Evolutionary conservation across 2,888 invertebrate species (phyloP), one percentile per base, ranked within the genome.

Genomic region (Lasioglossum calceatum): DNA sequence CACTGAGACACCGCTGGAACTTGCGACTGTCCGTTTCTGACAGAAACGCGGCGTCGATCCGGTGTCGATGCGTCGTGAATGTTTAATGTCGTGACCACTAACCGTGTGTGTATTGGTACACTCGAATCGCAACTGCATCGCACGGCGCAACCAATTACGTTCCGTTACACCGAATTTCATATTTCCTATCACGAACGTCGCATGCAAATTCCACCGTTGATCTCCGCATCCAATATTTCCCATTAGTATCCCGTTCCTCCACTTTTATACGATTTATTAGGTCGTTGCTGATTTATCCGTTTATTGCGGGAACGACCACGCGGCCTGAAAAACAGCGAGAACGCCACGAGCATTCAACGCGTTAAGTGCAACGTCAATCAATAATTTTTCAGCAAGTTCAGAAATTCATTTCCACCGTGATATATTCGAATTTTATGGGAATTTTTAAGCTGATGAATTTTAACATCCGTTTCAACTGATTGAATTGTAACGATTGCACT

Each of bases 11-110:
- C 74, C 79, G 81, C 64, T 79, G 84, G 61, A 86, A 81, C 58
- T 87, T 86, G 82, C 80, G 73, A 84, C 88, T 74, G 82, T 58
- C 32, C 67, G 84, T 70, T 50, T 47, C 47, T 70, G 71, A 64
- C 61, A 54, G 70, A 67, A 72, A 74, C 75, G 76, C 77, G 39
- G 39, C n/a, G 82, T 88, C 85, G 84, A 88, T 82, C 32, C 70
- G 82, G 78, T 79, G 73, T 70, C 70, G 79, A 82, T 88, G 79
- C 87, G 86, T 80, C 72, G 76, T 91, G 86, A 87, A 92, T 93
- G 92, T 92, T 93, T 86, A 89, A 80, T 93, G 90, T 92, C 84
- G 83, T 88, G 79, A 86, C n/a, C 78, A 90, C 87, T 91, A 92
- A 92, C 87, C 78, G 85, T 89, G 76, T 77, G 76, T 77, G 85